A percentile compares a stretch with the other conserved stretches of the same genome.
These are phyloP conservation scores for Geococcyx californianus DNA, from an alignment of 2,113 vertebrate genomes.

Conservation along the genomic window DNA sequence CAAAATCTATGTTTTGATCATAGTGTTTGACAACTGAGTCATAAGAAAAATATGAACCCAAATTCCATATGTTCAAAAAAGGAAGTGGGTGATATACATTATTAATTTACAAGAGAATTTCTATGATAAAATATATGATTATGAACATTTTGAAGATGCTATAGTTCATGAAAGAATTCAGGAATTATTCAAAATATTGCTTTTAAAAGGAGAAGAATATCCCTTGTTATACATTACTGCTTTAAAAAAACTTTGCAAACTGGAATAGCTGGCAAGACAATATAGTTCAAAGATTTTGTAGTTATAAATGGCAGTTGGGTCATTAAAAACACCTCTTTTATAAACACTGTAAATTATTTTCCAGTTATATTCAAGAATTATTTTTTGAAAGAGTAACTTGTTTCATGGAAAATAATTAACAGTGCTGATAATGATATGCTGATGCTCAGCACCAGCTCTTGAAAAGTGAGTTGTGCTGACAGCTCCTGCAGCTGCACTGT, in stretches of 20 bases:
- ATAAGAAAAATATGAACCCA: background rate
- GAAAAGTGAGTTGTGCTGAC: background rate
- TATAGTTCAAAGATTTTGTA: background rate
- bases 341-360: background rate
- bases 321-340: background rate
- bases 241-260: background rate
- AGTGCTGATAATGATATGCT: background rate
- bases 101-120: background rate
- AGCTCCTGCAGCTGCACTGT: background rate
- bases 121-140: background rate
- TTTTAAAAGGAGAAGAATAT: background rate
- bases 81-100: background rate
- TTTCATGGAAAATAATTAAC: background rate
- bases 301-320: background rate
- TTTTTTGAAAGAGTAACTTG: background rate
- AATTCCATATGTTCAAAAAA: background rate
- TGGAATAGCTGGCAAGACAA: background rate
- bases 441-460: background rate
- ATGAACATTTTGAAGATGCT: background rate
- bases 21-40: background rate
- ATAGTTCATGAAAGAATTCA: background rate
- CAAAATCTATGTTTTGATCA: constrained; percentile 12
- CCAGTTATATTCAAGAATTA: background rate
- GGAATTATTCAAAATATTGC: background rate
- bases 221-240: background rate